A percentile compares a stretch with the other conserved stretches of the same genome.
These are phyloP conservation scores for Athetis lepigone DNA, from an alignment of 2,888 invertebrate species.

Conservation along the genomic window DNA sequence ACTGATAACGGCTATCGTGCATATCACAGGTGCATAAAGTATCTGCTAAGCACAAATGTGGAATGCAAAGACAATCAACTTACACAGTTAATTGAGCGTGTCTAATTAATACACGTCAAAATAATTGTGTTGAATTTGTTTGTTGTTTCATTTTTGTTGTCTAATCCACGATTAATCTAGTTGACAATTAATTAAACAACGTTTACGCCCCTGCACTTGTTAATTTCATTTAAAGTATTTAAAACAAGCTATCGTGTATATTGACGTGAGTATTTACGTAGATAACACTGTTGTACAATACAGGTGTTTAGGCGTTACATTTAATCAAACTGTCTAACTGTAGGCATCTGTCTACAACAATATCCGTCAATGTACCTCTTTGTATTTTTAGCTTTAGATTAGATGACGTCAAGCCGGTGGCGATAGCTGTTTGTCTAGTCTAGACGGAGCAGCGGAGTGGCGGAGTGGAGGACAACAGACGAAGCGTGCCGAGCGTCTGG, in stretches of 20 bases:
- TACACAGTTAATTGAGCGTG: background rate
- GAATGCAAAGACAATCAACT: slow-evolving; percentile 1
- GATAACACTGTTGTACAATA: slow-evolving; percentile 5
- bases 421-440: slow-evolving; percentile 81
- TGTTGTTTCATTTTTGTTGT: slow-evolving; percentile 9
- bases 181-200: slow-evolving; percentile 35
- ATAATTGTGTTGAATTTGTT: background rate
- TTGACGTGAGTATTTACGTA: background rate
- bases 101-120: background rate
- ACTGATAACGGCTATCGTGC: too few relatives aligned
- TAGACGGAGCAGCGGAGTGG: slow-evolving; percentile 73
- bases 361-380: slow-evolving; percentile 41
- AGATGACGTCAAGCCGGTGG: slow-evolving; percentile 63
- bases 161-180: slow-evolving; percentile 18
- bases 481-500: slow-evolving; percentile 80
- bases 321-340: slow-evolving; percentile 6
- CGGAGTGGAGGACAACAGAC: slow-evolving; percentile 79
- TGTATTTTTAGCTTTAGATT: slow-evolving; percentile 58
- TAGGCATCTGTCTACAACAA: slow-evolving; percentile 18
- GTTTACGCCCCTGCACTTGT: slow-evolving; percentile 12
- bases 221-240: slow-evolving; percentile 22
- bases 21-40: too few relatives aligned
- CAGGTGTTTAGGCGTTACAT: slow-evolving; percentile 12
- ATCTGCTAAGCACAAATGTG: too few relatives aligned
- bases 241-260: slow-evolving; percentile 11